phyloP scores from a whole-genome alignment of 1,140 invertebrate species.

The Drosophila gunungcola region DNA sequence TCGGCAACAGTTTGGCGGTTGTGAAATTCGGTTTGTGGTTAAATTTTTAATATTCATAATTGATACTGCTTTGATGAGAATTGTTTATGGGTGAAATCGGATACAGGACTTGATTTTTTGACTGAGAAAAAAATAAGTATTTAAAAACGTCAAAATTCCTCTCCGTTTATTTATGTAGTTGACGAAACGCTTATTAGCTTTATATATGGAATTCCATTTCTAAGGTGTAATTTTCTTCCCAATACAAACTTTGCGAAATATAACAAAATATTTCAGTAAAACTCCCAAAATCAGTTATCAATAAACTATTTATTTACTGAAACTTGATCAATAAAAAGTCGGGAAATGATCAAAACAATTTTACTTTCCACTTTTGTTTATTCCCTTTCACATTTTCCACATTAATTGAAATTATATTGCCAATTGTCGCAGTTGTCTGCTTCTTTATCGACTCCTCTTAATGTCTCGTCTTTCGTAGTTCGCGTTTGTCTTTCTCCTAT shows the following conservation, averaged over 20 bases:
- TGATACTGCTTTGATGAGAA: slow-evolving; percentile 3
- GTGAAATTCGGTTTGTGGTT: slow-evolving; percentile 11
- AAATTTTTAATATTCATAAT: slow-evolving; percentile 1
- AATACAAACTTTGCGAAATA: too few species aligned
- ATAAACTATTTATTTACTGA: too few species aligned
- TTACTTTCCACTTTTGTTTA: slow-evolving; percentile 27
- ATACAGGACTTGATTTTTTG: not conserved
- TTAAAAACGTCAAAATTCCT: too few species aligned
- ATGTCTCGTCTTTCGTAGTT: slow-evolving; percentile 13
- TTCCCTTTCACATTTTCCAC: slow-evolving; percentile 54
- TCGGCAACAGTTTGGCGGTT: slow-evolving; percentile 9
- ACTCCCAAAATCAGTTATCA: too few species aligned
- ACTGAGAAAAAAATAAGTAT: too few species aligned
- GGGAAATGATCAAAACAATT: slow-evolving; percentile 6
- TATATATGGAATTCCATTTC: too few species aligned
- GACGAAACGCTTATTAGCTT: too few species aligned
- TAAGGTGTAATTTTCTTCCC: too few species aligned
- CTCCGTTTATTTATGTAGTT: too few species aligned
- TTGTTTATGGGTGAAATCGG: slow-evolving; percentile 3
- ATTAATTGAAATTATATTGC: slow-evolving; percentile 73
- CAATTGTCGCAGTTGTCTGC: slow-evolving; percentile 50
- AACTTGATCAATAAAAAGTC: not conserved
- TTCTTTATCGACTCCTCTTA: slow-evolving; percentile 11
- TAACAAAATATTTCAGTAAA: too few species aligned
- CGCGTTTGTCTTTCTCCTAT: slow-evolving; percentile 1